A percentile compares a stretch with the other conserved stretches of the same genome.
phyloP scores from a whole-genome alignment of 1,140 invertebrate species.

The Nasonia longicornis region DNA sequence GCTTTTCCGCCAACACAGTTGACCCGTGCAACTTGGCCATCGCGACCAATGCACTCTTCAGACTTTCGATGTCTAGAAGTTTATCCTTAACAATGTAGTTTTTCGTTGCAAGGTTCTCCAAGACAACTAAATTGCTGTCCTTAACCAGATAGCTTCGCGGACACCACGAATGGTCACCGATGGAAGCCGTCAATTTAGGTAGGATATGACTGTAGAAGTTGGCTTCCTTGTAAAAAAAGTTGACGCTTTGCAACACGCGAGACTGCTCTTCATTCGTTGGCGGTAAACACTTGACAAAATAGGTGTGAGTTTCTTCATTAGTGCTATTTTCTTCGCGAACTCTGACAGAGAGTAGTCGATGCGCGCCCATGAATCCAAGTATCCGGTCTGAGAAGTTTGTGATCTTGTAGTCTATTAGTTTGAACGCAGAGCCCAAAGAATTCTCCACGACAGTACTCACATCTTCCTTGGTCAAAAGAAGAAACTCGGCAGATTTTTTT shows the following conservation, averaged over 20 bases:
- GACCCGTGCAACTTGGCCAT: constrained; percentile 16
- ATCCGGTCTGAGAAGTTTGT: not conserved
- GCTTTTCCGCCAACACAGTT: constrained; percentile 10
- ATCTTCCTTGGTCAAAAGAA: constrained; percentile 2
- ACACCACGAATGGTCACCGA: not conserved
- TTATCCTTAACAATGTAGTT: not conserved
- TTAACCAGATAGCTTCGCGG: constrained; percentile 1
- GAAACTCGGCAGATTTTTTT: too few species aligned
- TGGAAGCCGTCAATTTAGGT: not conserved
- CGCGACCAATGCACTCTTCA: not conserved
- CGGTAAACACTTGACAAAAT: constrained; percentile 14
- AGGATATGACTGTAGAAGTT: not conserved
- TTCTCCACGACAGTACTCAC: not conserved
- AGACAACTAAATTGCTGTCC: not conserved
- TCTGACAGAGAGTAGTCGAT: not conserved
- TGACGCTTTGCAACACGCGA: not conserved
- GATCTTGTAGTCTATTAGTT: not conserved
- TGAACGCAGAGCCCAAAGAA: not conserved
- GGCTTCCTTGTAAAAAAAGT: constrained; percentile 2
- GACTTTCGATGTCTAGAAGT: not conserved
- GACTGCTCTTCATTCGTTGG: not conserved
- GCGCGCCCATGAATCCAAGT: constrained; percentile 12
- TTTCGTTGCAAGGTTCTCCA: not conserved
- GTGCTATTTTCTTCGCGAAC: not conserved
- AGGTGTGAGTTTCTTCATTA: not conserved